Evolutionary conservation across 2,888 invertebrate species (phyloP).

Genomic region (Nomada fucata): DNA sequence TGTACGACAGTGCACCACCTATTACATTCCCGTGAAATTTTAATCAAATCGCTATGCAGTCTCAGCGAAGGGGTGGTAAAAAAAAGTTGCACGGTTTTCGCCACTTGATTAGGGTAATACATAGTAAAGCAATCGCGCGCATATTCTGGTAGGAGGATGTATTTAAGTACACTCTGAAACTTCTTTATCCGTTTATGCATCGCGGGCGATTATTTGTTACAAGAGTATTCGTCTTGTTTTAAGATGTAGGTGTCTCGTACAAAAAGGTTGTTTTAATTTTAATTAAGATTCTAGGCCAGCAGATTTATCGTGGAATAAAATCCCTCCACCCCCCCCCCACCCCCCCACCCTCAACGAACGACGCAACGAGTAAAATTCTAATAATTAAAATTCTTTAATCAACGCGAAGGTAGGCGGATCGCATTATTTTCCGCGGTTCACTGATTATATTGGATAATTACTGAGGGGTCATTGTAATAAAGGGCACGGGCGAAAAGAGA

Average conservation of each 20-base stretch:
- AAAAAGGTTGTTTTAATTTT: conserved; percentile 37
- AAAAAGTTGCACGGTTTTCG: background rate
- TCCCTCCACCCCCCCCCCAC: background rate
- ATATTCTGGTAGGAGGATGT: no score
- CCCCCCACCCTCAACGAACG: background rate
- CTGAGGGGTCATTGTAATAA: background rate
- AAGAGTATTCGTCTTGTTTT: no score
- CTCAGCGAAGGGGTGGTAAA: no score
- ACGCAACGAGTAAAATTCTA: conserved; percentile 27
- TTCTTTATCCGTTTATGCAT: no score
- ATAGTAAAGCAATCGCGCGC: background rate
- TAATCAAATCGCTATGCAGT: conserved; percentile 3
- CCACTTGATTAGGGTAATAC: background rate
- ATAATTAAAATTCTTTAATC: conserved; percentile 58
- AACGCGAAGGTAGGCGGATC: background rate
- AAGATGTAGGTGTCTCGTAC: background rate
- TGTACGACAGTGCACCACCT: no score
- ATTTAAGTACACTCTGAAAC: no score
- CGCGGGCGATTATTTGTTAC: no score
- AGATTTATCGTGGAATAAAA: conserved; percentile 27
- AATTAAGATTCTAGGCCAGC: conserved; percentile 30
- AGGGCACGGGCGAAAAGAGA: background rate
- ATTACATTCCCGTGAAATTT: background rate
- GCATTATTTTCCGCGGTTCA: conserved; percentile 18
- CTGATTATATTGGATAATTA: conserved; percentile 14